A percentile compares a stretch with the other conserved stretches of the same genome.
These are phyloP conservation scores for Merluccius polli DNA, from an alignment of 2,797 vertebrate species.

Conservation along the genomic window DNA sequence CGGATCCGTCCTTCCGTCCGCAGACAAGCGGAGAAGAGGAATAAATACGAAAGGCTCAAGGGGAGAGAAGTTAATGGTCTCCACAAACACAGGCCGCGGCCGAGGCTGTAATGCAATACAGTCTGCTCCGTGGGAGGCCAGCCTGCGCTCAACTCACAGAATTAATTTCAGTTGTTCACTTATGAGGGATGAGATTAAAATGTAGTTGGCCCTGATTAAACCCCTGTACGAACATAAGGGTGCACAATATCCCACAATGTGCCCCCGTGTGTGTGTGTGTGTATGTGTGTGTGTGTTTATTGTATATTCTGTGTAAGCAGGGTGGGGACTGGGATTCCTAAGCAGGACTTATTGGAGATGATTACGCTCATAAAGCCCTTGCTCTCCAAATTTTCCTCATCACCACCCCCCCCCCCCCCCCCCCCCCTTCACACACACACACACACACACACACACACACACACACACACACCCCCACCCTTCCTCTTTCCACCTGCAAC, in stretches of 20 bases:
- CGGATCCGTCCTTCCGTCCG: constrained; percentile 12
- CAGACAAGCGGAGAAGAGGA: constrained; percentile 25
- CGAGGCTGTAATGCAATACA: constrained; percentile 61
- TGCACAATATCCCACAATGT: constrained; percentile 43
- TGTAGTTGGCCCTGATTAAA: constrained; percentile 62
- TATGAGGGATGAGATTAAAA: constrained; percentile 69
- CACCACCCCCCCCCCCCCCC: constrained; percentile 17
- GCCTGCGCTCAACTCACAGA: constrained; percentile 55
- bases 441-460: not conserved
- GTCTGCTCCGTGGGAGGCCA: constrained; percentile 62
- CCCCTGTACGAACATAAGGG: constrained; percentile 44
- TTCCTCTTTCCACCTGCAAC: constrained; percentile 55
- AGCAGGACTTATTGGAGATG: constrained; percentile 72
- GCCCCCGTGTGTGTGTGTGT: constrained; percentile 38
- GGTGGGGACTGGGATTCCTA: constrained; percentile 62
- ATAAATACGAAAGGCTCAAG: constrained; percentile 48
- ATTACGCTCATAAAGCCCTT: constrained; percentile 75
- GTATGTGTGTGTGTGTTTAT: constrained; percentile 3
- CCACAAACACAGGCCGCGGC: constrained; percentile 54
- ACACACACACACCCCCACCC: not conserved
- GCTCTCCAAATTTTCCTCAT: constrained; percentile 66
- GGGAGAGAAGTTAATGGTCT: constrained; percentile 61
- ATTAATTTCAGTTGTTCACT: constrained; percentile 68
- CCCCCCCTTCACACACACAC: not conserved
- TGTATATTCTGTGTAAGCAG: constrained; percentile 43